These are phyloP conservation scores for Drosophila stalkeri DNA, from an alignment of 2,888 invertebrate species.

Conservation along the genomic window DNA sequence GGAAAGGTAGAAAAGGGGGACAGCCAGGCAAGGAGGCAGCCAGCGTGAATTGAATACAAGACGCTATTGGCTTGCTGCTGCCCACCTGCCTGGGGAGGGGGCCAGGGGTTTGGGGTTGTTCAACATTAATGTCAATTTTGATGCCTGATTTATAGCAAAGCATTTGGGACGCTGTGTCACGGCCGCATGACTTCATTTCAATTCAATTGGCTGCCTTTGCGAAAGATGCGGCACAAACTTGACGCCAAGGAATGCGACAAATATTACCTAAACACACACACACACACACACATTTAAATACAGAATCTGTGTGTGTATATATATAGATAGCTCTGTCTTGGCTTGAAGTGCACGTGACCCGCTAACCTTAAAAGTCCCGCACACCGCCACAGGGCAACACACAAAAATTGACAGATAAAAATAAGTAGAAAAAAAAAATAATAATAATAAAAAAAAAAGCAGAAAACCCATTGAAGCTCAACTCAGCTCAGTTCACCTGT, in stretches of 20 bases:
- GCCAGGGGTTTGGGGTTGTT: not conserved
- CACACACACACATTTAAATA: not conserved
- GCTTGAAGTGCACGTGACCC: conserved; percentile 72
- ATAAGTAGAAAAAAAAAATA: not conserved
- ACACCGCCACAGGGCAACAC: conserved; percentile 64
- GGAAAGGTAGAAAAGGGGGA: too few relatives aligned
- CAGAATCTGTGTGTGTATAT: not conserved
- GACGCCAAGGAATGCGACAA: conserved; percentile 12
- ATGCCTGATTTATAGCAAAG: conserved; percentile 76
- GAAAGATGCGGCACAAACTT: conserved; percentile 53
- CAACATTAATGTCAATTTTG: conserved; percentile 80
- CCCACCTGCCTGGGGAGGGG: not conserved
- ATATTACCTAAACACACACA: too few relatives aligned
- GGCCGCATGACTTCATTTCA: conserved; percentile 68
- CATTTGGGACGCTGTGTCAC: conserved; percentile 58
- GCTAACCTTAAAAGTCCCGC: conserved; percentile 70
- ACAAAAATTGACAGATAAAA: conserved; percentile 67
- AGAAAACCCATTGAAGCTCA: not conserved
- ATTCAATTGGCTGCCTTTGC: conserved; percentile 68
- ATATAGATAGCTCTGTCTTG: conserved; percentile 21
- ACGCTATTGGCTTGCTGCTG: not conserved
- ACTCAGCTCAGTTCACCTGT: not conserved
- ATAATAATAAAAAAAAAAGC: too few relatives aligned
- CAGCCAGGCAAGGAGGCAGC: not conserved
- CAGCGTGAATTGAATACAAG: conserved; percentile 64